Evolutionary conservation across 2,888 invertebrate species (phyloP).

Genomic region (Uropetala carovei): DNA sequence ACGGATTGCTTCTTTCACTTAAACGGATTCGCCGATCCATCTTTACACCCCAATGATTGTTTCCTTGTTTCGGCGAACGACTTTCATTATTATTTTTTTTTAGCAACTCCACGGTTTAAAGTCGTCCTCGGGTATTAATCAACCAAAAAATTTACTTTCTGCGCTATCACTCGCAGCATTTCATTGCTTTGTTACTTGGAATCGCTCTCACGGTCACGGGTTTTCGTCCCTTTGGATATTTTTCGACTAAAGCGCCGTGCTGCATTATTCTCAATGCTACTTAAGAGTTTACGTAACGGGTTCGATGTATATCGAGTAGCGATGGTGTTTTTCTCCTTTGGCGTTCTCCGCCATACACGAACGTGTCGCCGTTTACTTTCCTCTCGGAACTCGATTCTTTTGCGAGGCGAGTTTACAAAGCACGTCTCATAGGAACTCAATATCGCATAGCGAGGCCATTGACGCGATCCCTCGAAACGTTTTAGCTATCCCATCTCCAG

Average conservation of each 20-base stretch:
- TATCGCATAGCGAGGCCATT: background rate
- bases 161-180: no score
- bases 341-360: background rate
- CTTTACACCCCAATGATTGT: background rate
- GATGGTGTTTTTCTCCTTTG: background rate
- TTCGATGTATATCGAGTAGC: background rate
- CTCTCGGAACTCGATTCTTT: background rate
- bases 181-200: no score
- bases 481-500: constrained; percentile 10
- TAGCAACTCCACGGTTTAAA: background rate
- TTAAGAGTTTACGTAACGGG: background rate
- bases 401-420: background rate
- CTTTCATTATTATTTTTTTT: background rate
- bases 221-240: no score
- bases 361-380: background rate
- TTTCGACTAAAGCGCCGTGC: background rate
- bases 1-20: background rate
- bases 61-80: background rate
- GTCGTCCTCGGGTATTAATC: background rate
- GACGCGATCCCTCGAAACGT: background rate
- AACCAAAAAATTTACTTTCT: no score
- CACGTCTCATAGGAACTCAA: background rate
- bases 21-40: background rate
- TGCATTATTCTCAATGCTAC: background rate
- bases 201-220: no score